Percentiles rank a stretch among this genome's conserved stretches.
Evolutionary conservation across 2,888 invertebrate genomes (phyloP).

Genomic region (Miltochrista miniata): DNA sequence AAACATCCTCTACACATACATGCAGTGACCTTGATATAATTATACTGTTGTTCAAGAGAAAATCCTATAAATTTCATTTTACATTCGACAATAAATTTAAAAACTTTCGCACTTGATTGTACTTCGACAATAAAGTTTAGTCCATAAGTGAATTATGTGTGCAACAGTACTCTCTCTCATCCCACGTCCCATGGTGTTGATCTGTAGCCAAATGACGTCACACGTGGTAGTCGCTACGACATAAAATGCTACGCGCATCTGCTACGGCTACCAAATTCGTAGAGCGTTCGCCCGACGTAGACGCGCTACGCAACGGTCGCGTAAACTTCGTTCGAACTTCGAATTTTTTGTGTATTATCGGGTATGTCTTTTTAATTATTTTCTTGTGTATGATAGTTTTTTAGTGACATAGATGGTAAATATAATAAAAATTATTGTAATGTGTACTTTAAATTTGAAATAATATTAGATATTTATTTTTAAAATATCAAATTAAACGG

Average conservation of each 20-base stretch:
- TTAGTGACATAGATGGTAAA: no score
- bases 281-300: constrained; percentile 68
- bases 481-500: no score
- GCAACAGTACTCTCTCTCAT: constrained; percentile 54
- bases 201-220: constrained; percentile 70
- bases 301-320: constrained; percentile 61
- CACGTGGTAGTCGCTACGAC: constrained; percentile 41
- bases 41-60: no score
- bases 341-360: constrained; percentile 25
- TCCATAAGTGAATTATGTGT: constrained; percentile 31
- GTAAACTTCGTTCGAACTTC: constrained; percentile 41
- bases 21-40: no score
- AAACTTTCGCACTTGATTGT: constrained; percentile 15
- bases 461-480: no score
- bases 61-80: no score
- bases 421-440: no score
- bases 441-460: no score
- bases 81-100: neutral
- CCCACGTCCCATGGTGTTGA: constrained; percentile 62
- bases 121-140: constrained; percentile 6
- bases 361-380: constrained; percentile 28
- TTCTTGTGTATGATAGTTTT: constrained; percentile 7
- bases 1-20: no score
- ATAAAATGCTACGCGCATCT: constrained; percentile 62
- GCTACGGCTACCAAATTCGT: constrained; percentile 64